Evolutionary conservation across 2,797 vertebrate species (phyloP).

Genomic region (Alca torda): DNA sequence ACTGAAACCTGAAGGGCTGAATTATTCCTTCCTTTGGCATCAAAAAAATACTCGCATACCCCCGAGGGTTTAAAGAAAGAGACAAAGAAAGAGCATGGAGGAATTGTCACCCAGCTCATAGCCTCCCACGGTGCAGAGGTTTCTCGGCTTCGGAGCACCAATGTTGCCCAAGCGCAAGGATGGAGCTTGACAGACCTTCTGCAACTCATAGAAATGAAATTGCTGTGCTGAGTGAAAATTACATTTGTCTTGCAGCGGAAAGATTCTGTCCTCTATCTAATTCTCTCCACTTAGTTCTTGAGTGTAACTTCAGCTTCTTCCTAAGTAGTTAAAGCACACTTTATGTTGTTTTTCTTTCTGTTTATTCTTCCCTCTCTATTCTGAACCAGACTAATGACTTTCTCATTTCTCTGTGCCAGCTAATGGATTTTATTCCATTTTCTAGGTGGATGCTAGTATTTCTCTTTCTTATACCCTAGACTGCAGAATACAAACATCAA

Average conservation of each 20-base stretch:
- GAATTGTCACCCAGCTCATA: background rate
- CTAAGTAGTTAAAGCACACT: background rate
- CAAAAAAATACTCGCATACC: background rate
- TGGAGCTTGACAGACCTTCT: background rate
- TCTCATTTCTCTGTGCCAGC: background rate
- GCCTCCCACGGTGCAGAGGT: fast-evolving
- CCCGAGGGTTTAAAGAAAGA: background rate
- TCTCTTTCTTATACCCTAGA: background rate
- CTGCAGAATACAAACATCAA: background rate
- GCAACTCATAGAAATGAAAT: background rate
- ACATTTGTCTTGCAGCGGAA: background rate
- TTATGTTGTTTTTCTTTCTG: background rate
- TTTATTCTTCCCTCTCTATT: background rate
- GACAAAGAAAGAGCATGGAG: background rate
- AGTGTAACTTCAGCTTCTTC: background rate
- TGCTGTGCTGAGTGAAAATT: background rate
- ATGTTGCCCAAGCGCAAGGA: background rate
- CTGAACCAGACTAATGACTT: background rate
- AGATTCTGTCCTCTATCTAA: background rate
- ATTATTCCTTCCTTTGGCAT: background rate
- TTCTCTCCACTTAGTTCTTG: background rate
- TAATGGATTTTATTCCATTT: background rate
- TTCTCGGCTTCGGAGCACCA: background rate
- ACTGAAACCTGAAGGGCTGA: background rate
- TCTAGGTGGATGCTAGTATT: background rate